Evolutionary conservation across 2,797 vertebrate species (phyloP), one percentile per base, ranked within the genome.

Genomic region (Ataeniobius toweri): DNA sequence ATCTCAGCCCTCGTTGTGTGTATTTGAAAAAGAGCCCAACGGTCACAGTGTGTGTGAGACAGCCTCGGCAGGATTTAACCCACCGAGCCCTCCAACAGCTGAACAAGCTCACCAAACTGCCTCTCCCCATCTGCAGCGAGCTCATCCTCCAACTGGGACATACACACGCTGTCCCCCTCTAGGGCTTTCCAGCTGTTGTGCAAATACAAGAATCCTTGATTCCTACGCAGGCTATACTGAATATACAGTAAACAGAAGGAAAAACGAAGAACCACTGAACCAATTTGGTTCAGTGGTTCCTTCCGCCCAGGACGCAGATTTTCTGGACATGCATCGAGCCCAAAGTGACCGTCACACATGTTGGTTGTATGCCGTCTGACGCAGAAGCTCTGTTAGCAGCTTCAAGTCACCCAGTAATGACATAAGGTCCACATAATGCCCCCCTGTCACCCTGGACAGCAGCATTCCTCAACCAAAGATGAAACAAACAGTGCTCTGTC

Each of bases 401-500:
- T 83, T 87, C 86, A 86, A 90, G 91, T 93, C 85, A 89, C 76
- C 88, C 92, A 80, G 85, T 85, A 71, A 86, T 94, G 93, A 94
- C 93, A 94, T 92, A 90, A 94, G 88, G 88, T 83, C 85, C 86
- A 87, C 94, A 94, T 94, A 92, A 94, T 91, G 84, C 77, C 86
- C 88, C 82, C 89, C 90, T 89, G 84, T 92, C 91, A 86, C 86
- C 83, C 86, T 46, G 87, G 85, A 91, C 91, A 91, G 89, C 92
- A 91, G 89, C 91, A 93, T 94, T 92, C 93, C 92, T 92, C 88
- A 81, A 89, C 88, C 89, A 87, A 83, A 85, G 80, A 72, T 86
- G 91, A 94, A 90, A 96, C 96, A 95, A 95, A 91, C 90, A 84
- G 87, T 81, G 88, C 92, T 94, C 94, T 96, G 94, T 96, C 89